A percentile compares a stretch with the other conserved stretches of the same genome.
Evolutionary conservation across 2,797 vertebrate species (phyloP).

Genomic region (Petrocephalus schoutedeni): DNA sequence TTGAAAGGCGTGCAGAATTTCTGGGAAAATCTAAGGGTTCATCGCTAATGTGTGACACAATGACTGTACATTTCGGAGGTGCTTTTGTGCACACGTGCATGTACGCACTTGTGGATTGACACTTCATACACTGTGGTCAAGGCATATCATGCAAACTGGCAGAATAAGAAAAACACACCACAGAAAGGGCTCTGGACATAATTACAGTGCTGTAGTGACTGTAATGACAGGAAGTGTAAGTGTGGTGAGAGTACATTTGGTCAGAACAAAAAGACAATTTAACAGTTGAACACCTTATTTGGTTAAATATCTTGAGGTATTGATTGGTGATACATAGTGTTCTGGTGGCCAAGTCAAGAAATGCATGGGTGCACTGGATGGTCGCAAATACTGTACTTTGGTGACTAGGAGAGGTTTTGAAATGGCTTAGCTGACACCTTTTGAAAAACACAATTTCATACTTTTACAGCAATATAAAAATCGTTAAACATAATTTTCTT

Average conservation of each 20-base stretch:
- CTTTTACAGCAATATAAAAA: background rate
- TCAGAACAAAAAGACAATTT: background rate
- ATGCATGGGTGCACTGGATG: background rate
- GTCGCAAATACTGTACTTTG: background rate
- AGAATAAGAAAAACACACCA: background rate
- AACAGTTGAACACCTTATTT: background rate
- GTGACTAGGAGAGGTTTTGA: background rate
- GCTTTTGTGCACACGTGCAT: background rate
- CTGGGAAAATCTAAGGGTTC: background rate
- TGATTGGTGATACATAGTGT: background rate
- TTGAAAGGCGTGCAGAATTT: background rate
- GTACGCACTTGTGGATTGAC: background rate
- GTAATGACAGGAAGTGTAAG: background rate
- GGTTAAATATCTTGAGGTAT: background rate
- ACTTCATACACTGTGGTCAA: background rate
- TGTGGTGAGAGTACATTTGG: background rate
- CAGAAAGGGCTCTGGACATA: background rate
- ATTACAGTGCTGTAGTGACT: background rate
- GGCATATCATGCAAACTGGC: background rate
- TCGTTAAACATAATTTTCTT: background rate
- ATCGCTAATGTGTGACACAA: background rate
- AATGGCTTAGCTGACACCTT: background rate
- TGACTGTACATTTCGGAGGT: background rate
- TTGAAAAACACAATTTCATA: background rate
- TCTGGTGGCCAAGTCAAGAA: background rate